Conservation (phyloP, 2,888 invertebrate genomes). For the Seladonia tumulorum region DNA sequence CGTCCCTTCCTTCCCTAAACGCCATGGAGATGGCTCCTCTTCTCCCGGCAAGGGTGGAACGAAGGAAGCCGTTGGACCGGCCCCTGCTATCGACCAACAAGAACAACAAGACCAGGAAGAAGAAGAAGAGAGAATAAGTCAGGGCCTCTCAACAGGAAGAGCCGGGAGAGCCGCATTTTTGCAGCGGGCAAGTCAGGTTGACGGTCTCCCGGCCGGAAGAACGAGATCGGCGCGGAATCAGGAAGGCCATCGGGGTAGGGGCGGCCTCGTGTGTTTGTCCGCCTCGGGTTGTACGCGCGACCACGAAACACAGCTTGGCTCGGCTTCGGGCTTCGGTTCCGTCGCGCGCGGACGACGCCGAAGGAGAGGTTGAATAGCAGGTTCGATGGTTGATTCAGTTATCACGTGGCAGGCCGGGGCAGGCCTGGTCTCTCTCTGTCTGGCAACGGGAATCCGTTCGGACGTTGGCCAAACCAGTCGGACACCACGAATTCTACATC, state of each 20-base stretch:
- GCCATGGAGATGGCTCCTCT: constrained; percentile 9
- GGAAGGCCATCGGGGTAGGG: constrained; percentile 52
- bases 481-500: constrained; percentile 72
- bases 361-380: constrained; percentile 63
- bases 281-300: constrained; percentile 22
- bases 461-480: constrained; percentile 67
- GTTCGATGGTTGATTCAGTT: constrained; percentile 68
- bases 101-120: constrained; percentile 15
- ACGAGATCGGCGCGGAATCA: constrained; percentile 46
- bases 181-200: constrained; percentile 47
- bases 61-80: constrained; percentile 55
- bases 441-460: constrained; percentile 55
- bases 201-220: constrained; percentile 58
- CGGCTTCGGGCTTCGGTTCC: background rate
- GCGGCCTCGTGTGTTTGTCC: constrained; percentile 6
- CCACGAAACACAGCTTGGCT: background rate
- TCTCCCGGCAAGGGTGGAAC: constrained; percentile 19
- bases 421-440: constrained; percentile 17
- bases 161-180: constrained; percentile 51
- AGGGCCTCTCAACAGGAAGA: constrained; percentile 45
- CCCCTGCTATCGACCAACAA: constrained; percentile 14
- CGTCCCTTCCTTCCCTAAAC: constrained; percentile 34
- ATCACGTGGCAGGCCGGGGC: constrained; percentile 59
- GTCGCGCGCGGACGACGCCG: constrained; percentile 27
- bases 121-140: constrained; percentile 28